phyloP scores from a whole-genome alignment of 2,113 vertebrate species.

The Delphinus delphis region DNA sequence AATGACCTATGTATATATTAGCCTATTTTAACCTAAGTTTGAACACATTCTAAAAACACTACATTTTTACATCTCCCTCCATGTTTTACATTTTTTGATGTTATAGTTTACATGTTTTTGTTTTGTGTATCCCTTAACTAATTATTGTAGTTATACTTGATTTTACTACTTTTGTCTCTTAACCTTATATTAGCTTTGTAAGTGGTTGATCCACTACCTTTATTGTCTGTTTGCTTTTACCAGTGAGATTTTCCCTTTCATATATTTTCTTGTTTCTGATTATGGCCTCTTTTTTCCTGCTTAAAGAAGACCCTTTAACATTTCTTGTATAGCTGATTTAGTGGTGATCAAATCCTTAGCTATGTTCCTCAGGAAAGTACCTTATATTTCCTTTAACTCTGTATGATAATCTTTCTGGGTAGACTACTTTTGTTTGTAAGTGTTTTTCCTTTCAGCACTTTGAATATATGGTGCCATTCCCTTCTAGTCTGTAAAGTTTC shows the following conservation, averaged over 20 bases:
- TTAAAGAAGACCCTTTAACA: not conserved
- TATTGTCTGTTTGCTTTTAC: not conserved
- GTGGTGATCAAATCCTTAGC: not conserved
- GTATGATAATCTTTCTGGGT: not conserved
- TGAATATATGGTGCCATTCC: not conserved
- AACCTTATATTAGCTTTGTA: not conserved
- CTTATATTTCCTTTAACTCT: not conserved
- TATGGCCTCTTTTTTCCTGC: not conserved
- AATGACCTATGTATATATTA: not conserved
- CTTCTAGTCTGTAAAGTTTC: not conserved
- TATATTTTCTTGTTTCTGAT: not conserved
- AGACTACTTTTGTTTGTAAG: not conserved
- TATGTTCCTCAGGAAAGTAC: not conserved
- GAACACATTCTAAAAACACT: not conserved
- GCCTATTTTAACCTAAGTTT: not conserved
- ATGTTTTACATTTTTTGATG: not conserved
- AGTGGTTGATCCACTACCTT: not conserved
- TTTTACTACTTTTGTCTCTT: not conserved
- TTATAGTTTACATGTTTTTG: not conserved
- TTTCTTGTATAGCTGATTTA: not conserved
- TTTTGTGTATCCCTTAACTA: not conserved
- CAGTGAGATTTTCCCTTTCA: not conserved
- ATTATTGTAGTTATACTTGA: not conserved
- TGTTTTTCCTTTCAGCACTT: not conserved
- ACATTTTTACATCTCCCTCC: not conserved